Conservation (phyloP, 2,888 invertebrate genomes). For the Nipponacmea schrenckii region DNA sequence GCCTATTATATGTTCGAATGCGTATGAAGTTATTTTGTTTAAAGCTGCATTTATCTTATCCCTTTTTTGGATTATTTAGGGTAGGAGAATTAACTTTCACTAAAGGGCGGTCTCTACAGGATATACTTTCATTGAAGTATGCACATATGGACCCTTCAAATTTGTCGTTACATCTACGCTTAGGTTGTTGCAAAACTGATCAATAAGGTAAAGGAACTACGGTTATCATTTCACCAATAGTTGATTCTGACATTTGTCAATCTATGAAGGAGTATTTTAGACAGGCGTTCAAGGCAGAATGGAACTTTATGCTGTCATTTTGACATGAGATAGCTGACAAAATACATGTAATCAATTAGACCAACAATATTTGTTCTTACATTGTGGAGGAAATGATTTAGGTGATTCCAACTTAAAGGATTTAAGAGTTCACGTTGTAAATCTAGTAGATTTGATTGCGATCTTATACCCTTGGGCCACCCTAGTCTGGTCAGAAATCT, state of each 20-base stretch:
- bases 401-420: neutral
- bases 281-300: neutral
- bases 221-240: neutral
- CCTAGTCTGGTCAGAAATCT: neutral
- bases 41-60: constrained; percentile 12
- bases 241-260: neutral
- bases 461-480: too few relatives aligned
- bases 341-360: too few relatives aligned
- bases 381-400: neutral
- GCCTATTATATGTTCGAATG: neutral
- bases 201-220: constrained; percentile 4
- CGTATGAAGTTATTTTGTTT: constrained; percentile 13
- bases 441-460: too few relatives aligned
- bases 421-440: too few relatives aligned
- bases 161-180: neutral
- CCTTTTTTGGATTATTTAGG: constrained; percentile 15
- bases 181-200: constrained; percentile 10
- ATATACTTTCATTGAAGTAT: neutral
- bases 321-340: neutral
- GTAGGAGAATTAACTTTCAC: constrained; percentile 24
- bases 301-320: constrained; percentile 8
- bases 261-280: neutral
- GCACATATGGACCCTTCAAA: neutral
- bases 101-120: neutral
- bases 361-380: neutral